Evolutionary conservation across 1,140 invertebrate species (phyloP).

Genomic region (Formica exsecta): DNA sequence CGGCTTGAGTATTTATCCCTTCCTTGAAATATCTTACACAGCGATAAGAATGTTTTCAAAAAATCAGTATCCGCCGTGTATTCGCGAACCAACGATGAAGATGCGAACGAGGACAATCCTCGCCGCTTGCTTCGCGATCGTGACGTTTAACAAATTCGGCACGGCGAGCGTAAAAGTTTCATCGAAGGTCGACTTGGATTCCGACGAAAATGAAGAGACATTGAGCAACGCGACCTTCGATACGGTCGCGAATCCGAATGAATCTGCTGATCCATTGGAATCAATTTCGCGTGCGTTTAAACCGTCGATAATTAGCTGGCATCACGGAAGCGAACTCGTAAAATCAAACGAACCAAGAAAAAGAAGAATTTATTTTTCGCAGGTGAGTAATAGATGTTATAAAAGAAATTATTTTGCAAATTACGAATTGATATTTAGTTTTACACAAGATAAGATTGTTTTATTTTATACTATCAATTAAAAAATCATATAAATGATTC

Average conservation of each 20-base stretch:
- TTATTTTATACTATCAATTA: neutral
- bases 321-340: neutral
- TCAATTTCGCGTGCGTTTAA: neutral
- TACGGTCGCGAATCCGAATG: neutral
- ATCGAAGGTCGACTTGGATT: constrained; percentile 67
- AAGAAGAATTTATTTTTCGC: neutral
- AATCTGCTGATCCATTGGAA: neutral
- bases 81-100: constrained; percentile 52
- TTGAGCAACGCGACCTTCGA: neutral
- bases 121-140: neutral
- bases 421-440: neutral
- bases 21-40: constrained; percentile 25
- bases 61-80: constrained; percentile 47
- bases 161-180: constrained; percentile 36
- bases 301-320: too few relatives aligned
- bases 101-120: constrained; percentile 5
- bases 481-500: neutral
- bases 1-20: constrained; percentile 64
- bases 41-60: neutral
- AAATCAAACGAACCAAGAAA: constrained; percentile 24
- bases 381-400: constrained; percentile 31
- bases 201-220: constrained; percentile 5
- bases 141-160: neutral
- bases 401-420: constrained; percentile 18
- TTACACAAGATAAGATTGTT: neutral